Conservation (phyloP, 2,113 vertebrate genomes). For the Salvelinus namaycush region DNA sequence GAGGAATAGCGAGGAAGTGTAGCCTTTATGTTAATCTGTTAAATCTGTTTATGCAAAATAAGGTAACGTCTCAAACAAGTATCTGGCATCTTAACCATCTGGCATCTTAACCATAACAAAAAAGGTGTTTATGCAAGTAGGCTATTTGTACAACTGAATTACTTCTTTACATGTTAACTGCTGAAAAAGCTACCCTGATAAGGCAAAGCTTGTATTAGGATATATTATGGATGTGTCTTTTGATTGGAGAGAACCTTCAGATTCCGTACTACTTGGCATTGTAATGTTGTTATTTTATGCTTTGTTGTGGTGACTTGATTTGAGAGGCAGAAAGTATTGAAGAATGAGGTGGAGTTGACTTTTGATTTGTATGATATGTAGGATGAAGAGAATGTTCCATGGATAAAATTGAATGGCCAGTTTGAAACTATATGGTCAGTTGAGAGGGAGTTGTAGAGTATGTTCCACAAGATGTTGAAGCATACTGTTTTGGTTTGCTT, state of each 20-base stretch:
- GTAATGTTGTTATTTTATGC: not conserved
- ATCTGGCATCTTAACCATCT: not conserved
- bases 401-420: too few relatives aligned
- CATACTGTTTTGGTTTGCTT: not conserved
- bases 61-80: too few relatives aligned
- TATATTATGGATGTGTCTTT: not conserved
- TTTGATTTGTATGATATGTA: too few relatives aligned
- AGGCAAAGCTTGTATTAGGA: not conserved
- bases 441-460: not conserved
- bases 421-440: too few relatives aligned
- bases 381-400: too few relatives aligned
- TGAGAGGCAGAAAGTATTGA: too few relatives aligned
- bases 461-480: not conserved
- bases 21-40: too few relatives aligned
- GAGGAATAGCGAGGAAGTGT: conserved; percentile 3
- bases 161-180: too few relatives aligned
- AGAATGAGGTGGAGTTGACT: too few relatives aligned
- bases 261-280: not conserved
- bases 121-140: conserved; percentile 31
- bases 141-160: not conserved
- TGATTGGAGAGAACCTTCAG: too few relatives aligned
- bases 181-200: not conserved
- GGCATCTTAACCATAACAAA: conserved; percentile 10
- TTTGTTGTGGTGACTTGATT: too few relatives aligned
- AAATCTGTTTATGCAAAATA: too few relatives aligned